Evolutionary conservation across 2,113 vertebrate genomes (phyloP).

Genomic region (Pipra filicauda): DNA sequence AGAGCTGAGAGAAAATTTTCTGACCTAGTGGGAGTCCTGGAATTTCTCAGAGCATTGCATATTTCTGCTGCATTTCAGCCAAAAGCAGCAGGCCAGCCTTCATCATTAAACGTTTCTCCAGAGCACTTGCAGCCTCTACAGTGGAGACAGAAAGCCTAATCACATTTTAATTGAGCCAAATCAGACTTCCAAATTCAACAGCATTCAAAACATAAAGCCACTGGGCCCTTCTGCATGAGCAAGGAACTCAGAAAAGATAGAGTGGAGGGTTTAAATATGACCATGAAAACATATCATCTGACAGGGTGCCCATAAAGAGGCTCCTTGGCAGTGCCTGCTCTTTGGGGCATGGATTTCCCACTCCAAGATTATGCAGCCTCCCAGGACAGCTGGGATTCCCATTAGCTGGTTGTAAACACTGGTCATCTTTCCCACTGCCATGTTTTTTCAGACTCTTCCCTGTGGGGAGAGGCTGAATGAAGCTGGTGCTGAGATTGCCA

Average conservation of each 20-base stretch:
- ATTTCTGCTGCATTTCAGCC: conserved; percentile 33
- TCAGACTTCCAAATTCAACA: conserved; percentile 51
- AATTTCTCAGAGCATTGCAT: conserved; percentile 55
- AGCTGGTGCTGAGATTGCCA: background rate
- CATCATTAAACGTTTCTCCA: conserved; percentile 45
- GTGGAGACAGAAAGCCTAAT: conserved; percentile 63
- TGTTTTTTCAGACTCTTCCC: background rate
- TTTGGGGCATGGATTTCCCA: background rate
- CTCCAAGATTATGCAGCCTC: background rate
- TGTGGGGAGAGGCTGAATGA: background rate
- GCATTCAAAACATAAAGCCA: background rate
- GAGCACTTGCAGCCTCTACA: conserved; percentile 16
- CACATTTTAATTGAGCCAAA: conserved; percentile 53
- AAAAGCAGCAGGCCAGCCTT: conserved; percentile 56
- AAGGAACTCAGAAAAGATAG: background rate
- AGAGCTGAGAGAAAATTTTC: background rate
- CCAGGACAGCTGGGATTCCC: background rate
- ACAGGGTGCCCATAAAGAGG: background rate
- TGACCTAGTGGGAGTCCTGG: conserved; percentile 61
- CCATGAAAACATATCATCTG: background rate
- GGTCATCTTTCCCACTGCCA: background rate
- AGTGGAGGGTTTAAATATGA: background rate
- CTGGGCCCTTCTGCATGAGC: background rate
- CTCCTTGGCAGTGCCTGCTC: background rate
- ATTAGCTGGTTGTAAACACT: background rate